These are phyloP conservation scores for Lophius americanus DNA, from an alignment of 2,797 vertebrate genomes.

Conservation along the genomic window DNA sequence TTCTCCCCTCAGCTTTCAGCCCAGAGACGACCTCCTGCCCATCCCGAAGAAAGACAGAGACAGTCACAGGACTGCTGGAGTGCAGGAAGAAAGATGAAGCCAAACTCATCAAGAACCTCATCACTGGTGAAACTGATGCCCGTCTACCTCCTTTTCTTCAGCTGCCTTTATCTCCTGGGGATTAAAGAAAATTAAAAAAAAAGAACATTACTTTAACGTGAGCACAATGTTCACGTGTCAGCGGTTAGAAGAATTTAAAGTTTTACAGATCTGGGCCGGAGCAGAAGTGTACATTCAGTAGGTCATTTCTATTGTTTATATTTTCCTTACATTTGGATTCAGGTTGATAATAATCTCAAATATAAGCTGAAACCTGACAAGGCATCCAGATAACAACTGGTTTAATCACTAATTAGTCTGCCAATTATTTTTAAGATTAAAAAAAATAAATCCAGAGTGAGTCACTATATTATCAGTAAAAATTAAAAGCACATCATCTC, in stretches of 20 bases:
- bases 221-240: background rate
- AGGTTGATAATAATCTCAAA: too few relatives aligned
- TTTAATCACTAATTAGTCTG: too few relatives aligned
- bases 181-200: too few relatives aligned
- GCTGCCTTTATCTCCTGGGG: background rate
- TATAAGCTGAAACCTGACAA: too few relatives aligned
- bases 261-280: background rate
- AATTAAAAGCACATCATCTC: too few relatives aligned
- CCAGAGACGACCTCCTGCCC: slow-evolving; percentile 39
- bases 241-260: background rate
- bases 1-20: slow-evolving; percentile 21
- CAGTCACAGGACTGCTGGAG: slow-evolving; percentile 76
- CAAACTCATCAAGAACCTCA: slow-evolving; percentile 83
- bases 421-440: too few relatives aligned
- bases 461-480: too few relatives aligned
- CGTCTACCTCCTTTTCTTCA: background rate
- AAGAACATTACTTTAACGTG: too few relatives aligned
- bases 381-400: too few relatives aligned
- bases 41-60: slow-evolving; percentile 24
- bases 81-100: slow-evolving; percentile 82
- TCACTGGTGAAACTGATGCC: slow-evolving; percentile 72
- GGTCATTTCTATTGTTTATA: too few relatives aligned
- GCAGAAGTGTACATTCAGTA: background rate
- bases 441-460: too few relatives aligned
- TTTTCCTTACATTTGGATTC: too few relatives aligned